phyloP scores from a whole-genome alignment of 1,140 invertebrate species.

The Zophobas morio region DNA sequence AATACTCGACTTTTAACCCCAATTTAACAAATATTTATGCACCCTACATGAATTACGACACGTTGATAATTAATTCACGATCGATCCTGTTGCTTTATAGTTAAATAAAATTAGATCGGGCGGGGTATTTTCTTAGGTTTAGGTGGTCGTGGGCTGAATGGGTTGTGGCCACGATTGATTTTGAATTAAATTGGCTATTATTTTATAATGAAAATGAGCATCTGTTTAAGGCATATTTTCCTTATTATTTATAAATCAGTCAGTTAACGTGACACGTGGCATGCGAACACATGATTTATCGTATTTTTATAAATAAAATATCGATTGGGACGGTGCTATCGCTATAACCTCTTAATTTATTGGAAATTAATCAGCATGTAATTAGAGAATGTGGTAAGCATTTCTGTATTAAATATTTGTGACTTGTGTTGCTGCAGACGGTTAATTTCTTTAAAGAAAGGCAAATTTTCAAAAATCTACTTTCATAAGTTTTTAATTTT shows the following conservation, averaged over 20 bases:
- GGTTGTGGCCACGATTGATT: background rate
- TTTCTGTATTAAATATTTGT: no score
- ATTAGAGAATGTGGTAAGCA: background rate
- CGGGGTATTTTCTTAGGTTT: slow-evolving; percentile 6
- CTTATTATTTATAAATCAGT: background rate
- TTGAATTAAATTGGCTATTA: background rate
- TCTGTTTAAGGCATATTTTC: background rate
- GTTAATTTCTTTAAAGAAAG: no score
- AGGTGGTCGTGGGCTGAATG: background rate
- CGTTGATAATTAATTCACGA: slow-evolving; percentile 34
- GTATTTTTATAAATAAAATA: slow-evolving; percentile 34
- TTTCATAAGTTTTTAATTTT: no score
- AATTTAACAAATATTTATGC: slow-evolving; percentile 32
- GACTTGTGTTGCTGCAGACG: no score
- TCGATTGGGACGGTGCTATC: background rate
- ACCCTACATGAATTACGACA: slow-evolving; percentile 32
- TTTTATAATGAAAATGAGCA: background rate
- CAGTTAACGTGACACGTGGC: slow-evolving; percentile 2
- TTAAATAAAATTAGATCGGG: slow-evolving; percentile 28
- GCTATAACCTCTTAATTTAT: slow-evolving; percentile 23
- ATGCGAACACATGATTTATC: slow-evolving; percentile 31
- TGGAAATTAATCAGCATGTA: background rate
- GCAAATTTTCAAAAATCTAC: no score
- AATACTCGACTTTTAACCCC: slow-evolving; percentile 1
- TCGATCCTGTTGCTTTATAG: slow-evolving; percentile 17